Conservation (phyloP, 2,113 vertebrate genomes). For the Micronycteris hirsuta region DNA sequence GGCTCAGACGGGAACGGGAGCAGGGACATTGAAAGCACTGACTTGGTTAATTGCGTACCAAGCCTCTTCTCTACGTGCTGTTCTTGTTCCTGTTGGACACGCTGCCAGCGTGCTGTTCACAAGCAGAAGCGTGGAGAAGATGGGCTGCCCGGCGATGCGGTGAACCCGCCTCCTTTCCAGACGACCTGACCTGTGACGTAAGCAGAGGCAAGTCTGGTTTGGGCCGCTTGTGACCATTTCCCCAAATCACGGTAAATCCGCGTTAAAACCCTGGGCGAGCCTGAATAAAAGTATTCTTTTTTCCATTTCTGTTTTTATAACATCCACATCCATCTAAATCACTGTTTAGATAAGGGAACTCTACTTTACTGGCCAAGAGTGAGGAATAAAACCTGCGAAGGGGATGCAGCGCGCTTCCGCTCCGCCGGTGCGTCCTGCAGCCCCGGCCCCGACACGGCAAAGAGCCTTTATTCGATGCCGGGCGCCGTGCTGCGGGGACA, state of each 20-base stretch:
- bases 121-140: background rate
- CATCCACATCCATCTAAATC: constrained; percentile 21
- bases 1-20: background rate
- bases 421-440: background rate
- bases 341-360: constrained; percentile 58
- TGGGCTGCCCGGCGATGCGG: background rate
- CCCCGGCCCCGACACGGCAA: background rate
- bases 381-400: constrained; percentile 50
- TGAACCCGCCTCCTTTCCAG: background rate
- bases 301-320: constrained; percentile 33
- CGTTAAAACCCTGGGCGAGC: background rate
- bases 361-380: constrained; percentile 40
- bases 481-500: constrained; percentile 24
- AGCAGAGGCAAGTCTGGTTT: background rate
- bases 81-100: background rate
- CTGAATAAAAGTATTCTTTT: background rate
- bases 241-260: background rate
- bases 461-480: constrained; percentile 33
- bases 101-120: background rate
- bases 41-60: background rate
- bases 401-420: constrained; percentile 19
- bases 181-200: background rate
- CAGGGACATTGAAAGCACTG: background rate
- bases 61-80: background rate
- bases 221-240: background rate